Evolutionary conservation across 2,888 invertebrate species (phyloP).

Genomic region (Phortica magna): DNA sequence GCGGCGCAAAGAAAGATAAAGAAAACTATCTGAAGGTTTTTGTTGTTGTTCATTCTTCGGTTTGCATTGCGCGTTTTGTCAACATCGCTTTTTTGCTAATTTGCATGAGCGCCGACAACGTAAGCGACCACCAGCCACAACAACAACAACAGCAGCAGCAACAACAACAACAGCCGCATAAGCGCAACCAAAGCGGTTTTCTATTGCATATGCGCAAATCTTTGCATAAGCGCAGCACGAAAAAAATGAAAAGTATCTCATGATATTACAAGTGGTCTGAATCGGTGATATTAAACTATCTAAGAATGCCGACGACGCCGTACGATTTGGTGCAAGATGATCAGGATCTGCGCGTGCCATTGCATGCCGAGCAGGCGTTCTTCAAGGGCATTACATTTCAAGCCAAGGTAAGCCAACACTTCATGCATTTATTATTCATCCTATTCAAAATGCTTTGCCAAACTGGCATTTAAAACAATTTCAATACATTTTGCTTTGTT

Average conservation of each 20-base stretch:
- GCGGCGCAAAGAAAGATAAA: neutral
- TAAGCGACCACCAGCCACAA: slow-evolving; percentile 33
- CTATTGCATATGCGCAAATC: slow-evolving; percentile 76
- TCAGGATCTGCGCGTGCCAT: slow-evolving; percentile 96
- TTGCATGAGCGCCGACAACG: slow-evolving; percentile 75
- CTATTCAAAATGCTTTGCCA: too few relatives aligned
- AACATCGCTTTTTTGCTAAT: slow-evolving; percentile 42
- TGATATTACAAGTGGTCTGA: slow-evolving; percentile 79
- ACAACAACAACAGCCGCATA: slow-evolving; percentile 30
- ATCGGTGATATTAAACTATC: slow-evolving; percentile 78
- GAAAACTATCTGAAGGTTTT: neutral
- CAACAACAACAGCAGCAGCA: slow-evolving; percentile 39
- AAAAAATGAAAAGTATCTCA: slow-evolving; percentile 78
- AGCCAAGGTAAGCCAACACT: slow-evolving; percentile 89
- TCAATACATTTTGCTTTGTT: neutral
- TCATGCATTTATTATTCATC: too few relatives aligned
- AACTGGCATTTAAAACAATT: neutral
- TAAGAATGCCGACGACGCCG: slow-evolving; percentile 89
- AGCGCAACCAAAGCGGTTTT: slow-evolving; percentile 60
- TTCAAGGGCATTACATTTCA: slow-evolving; percentile 95
- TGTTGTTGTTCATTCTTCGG: neutral
- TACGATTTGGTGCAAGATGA: slow-evolving; percentile 98
- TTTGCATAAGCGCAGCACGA: slow-evolving; percentile 77
- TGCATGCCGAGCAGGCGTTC: slow-evolving; percentile 98
- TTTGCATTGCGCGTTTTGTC: neutral